Percentiles rank a stretch among this genome's conserved stretches.
phyloP scores from a whole-genome alignment of 2,113 vertebrate species.

The Marcusenius ussheri region DNA sequence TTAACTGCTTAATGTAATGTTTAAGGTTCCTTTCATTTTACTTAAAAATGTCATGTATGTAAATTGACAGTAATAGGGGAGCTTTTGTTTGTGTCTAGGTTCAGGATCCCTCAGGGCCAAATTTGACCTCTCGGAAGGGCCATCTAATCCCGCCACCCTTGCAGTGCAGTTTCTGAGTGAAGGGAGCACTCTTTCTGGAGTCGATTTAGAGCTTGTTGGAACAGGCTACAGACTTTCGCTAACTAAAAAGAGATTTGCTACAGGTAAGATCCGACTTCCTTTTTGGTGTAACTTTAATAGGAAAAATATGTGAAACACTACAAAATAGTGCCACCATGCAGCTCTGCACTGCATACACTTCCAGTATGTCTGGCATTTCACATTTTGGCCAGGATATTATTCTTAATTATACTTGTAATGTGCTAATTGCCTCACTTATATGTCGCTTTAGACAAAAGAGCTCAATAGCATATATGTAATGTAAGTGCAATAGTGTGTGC shows the following conservation, averaged over 20 bases:
- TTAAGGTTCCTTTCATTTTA: neutral
- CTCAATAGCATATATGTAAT: neutral
- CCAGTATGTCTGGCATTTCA: neutral
- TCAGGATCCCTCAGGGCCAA: constrained; percentile 89
- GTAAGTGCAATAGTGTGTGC: neutral
- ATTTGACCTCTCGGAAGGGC: constrained; percentile 86
- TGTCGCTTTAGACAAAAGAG: neutral
- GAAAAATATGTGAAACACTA: neutral
- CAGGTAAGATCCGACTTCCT: constrained; percentile 63
- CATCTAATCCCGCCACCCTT: constrained; percentile 82
- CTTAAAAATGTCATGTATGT: neutral
- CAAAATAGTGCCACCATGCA: neutral
- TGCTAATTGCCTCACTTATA: neutral
- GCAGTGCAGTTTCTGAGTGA: constrained; percentile 91
- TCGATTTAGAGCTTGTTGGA: constrained; percentile 80
- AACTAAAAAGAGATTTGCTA: constrained; percentile 88
- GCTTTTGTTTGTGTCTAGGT: constrained; percentile 55
- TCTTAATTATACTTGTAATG: neutral
- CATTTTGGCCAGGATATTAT: neutral
- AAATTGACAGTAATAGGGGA: neutral
- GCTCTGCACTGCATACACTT: neutral
- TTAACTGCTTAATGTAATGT: neutral
- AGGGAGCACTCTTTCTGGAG: constrained; percentile 84
- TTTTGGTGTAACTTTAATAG: neutral
- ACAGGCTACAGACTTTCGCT: constrained; percentile 89